Conservation (phyloP, 2,113 vertebrate genomes). For the Myrmecophaga tridactyla region DNA sequence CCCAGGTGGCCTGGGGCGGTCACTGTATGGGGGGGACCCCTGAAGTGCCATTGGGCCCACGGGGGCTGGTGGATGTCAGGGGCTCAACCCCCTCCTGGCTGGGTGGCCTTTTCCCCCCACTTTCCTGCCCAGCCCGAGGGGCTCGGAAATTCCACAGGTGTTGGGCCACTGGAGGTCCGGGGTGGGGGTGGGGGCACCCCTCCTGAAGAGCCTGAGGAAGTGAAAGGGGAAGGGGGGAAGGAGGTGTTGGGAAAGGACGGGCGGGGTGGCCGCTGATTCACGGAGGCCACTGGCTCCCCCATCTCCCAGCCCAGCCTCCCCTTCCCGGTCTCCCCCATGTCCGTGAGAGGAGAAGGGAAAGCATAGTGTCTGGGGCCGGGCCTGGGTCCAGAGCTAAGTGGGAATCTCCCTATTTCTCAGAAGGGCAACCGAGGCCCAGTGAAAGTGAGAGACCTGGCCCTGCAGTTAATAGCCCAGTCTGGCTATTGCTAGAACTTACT, state of each 20-base stretch:
- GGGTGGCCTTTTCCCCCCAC: neutral
- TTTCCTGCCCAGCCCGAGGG: neutral
- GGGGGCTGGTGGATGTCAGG: too few species aligned
- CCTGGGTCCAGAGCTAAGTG: accelerated
- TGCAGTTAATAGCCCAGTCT: accelerated
- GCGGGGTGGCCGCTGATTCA: neutral
- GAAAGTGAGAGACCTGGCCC: neutral
- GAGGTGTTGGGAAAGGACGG: neutral
- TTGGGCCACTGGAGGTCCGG: accelerated
- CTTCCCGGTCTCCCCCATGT: neutral
- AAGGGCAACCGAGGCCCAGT: neutral
- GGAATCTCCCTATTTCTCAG: constrained; percentile 54
- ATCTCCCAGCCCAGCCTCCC: neutral
- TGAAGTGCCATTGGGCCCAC: too few species aligned
- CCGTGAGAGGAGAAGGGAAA: neutral
- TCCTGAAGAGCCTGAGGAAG: neutral
- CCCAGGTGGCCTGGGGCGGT: too few species aligned
- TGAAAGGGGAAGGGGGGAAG: neutral
- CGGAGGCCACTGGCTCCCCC: neutral
- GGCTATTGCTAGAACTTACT: neutral
- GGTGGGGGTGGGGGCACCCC: neutral
- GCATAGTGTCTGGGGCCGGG: neutral
- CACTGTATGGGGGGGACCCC: too few species aligned
- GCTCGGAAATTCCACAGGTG: neutral
- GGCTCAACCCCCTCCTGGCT: neutral